These are phyloP conservation scores for Oreotrochilus melanogaster DNA, from an alignment of 2,113 vertebrate species.

Conservation along the genomic window DNA sequence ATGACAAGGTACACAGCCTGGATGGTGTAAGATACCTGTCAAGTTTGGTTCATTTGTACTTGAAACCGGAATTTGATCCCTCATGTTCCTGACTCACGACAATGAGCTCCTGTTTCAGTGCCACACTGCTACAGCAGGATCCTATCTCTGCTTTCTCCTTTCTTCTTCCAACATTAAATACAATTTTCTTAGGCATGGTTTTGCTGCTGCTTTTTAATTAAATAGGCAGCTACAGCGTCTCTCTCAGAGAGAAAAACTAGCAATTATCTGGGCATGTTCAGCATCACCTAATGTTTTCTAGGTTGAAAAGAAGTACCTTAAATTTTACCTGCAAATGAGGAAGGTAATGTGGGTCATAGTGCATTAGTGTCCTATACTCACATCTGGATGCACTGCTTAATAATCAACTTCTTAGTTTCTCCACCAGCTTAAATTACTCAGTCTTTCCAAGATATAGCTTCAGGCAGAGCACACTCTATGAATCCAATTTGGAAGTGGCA, in stretches of 20 bases:
- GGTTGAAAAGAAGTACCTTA: neutral
- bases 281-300: neutral
- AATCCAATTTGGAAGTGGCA: constrained; percentile 41
- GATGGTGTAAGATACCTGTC: neutral
- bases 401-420: constrained; percentile 19
- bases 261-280: neutral
- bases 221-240: neutral
- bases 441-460: constrained; percentile 17
- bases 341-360: neutral
- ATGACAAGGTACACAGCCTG: neutral
- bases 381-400: constrained; percentile 21
- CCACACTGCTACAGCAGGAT: neutral
- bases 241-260: neutral
- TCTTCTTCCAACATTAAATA: neutral
- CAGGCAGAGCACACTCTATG: constrained; percentile 6
- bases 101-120: neutral
- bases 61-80: neutral
- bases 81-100: neutral
- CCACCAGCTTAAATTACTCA: constrained; percentile 18
- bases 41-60: neutral
- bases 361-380: neutral
- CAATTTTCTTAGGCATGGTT: neutral
- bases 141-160: neutral
- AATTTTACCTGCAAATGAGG: neutral
- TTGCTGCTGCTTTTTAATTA: neutral